Evolutionary conservation across 1,140 invertebrate species (phyloP).

Genomic region (Sweltsa coloradensis): DNA sequence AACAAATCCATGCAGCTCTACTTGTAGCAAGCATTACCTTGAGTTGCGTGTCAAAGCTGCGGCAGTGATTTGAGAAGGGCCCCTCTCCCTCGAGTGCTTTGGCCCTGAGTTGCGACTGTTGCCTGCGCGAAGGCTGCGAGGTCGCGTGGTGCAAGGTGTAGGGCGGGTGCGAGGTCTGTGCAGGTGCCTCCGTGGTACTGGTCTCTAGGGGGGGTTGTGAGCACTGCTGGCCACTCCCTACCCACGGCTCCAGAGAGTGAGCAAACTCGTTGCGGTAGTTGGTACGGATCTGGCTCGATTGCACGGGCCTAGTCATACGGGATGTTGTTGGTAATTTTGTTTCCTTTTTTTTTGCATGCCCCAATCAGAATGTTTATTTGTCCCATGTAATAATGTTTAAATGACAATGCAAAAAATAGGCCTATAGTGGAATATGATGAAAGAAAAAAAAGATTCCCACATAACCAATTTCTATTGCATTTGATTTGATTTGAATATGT

Average conservation of each 20-base stretch:
- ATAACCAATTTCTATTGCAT: no score
- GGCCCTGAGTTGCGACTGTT: conserved; percentile 29
- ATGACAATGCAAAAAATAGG: no score
- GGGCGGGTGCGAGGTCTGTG: background rate
- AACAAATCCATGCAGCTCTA: no score
- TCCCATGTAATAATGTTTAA: no score
- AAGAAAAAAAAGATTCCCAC: no score
- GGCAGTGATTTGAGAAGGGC: conserved; percentile 51
- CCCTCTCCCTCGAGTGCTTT: conserved; percentile 38
- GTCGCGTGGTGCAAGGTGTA: no score
- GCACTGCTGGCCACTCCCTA: conserved; percentile 32
- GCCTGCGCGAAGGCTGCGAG: conserved; percentile 30
- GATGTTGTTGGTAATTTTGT: no score
- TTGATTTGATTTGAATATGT: no score
- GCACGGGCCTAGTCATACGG: conserved; percentile 40
- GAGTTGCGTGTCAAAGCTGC: conserved; percentile 47
- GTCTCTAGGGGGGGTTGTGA: background rate
- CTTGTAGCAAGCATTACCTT: no score
- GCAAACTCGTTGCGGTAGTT: conserved; percentile 52
- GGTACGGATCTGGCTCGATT: conserved; percentile 43
- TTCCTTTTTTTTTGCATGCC: no score
- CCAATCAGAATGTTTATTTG: no score
- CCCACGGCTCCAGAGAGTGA: conserved; percentile 46
- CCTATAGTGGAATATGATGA: no score
- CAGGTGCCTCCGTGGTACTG: background rate